A percentile compares a stretch with the other conserved stretches of the same genome.
phyloP scores from a whole-genome alignment of 2,888 invertebrate genomes.

The Chalcosyrphus nemorum region DNA sequence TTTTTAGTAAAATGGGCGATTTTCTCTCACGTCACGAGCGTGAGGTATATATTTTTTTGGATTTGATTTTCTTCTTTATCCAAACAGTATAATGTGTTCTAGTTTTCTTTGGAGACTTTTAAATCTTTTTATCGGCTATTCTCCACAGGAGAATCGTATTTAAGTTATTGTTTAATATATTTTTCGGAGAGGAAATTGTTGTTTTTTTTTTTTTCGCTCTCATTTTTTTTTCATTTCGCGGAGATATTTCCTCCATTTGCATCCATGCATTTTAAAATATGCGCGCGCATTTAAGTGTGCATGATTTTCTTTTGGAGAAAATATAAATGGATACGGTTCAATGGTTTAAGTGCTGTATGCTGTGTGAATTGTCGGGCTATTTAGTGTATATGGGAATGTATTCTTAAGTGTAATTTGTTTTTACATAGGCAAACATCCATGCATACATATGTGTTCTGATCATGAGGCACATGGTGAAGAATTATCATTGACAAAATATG shows the following conservation, averaged over 20 bases:
- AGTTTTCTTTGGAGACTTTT: conserved; percentile 43
- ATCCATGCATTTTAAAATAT: conserved; percentile 18
- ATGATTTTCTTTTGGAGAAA: conserved; percentile 22
- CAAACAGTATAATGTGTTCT: conserved; percentile 16
- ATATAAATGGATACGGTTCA: neutral
- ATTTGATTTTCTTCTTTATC: conserved; percentile 27
- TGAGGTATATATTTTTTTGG: conserved; percentile 14
- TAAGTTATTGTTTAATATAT: neutral
- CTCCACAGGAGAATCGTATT: neutral
- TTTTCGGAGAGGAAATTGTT: conserved; percentile 2
- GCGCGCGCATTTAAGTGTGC: conserved; percentile 53
- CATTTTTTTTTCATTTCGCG: conserved; percentile 38
- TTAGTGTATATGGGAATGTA: neutral
- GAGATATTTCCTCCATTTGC: conserved; percentile 43
- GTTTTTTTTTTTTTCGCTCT: conserved; percentile 12
- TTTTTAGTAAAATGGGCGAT: conserved; percentile 73
- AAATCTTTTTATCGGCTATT: neutral
- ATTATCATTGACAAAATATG: no score
- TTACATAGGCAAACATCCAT: neutral
- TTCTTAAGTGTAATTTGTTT: neutral
- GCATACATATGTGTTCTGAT: no score
- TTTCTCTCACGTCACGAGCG: conserved; percentile 63
- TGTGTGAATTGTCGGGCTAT: neutral
- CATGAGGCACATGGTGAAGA: no score
- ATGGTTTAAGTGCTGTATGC: neutral